phyloP scores from a whole-genome alignment of 2,113 vertebrate species.

The Romanogobio albipinnatus region DNA sequence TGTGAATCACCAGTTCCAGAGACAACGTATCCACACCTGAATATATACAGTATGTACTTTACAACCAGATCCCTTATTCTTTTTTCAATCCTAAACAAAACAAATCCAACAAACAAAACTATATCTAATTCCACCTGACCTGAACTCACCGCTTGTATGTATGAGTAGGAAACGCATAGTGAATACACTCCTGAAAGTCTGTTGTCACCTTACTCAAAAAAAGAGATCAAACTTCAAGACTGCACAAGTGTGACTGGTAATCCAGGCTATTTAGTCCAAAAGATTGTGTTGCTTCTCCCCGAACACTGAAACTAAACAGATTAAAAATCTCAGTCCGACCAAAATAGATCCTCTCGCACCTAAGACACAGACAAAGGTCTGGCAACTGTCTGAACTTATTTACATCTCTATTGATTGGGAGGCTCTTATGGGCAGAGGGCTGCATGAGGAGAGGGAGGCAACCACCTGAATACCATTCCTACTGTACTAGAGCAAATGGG shows the following conservation, averaged over 20 bases:
- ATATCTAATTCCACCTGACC: background rate
- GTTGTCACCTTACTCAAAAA: background rate
- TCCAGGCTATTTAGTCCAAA: constrained; percentile 35
- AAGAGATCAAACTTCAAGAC: constrained; percentile 5
- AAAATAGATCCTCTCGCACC: constrained; percentile 58
- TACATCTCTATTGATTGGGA: constrained; percentile 70
- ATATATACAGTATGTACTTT: constrained; percentile 69
- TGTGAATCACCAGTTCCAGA: no score
- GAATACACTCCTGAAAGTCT: background rate
- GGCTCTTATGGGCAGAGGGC: constrained; percentile 55
- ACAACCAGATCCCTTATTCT: background rate
- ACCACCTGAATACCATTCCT: constrained; percentile 59
- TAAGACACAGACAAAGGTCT: constrained; percentile 68
- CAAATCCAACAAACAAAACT: background rate
- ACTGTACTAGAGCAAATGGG: constrained; percentile 61
- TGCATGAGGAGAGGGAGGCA: constrained; percentile 34
- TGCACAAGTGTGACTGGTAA: constrained; percentile 23
- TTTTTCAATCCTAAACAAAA: background rate
- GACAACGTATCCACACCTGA: constrained; percentile 59
- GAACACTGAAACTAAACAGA: constrained; percentile 54
- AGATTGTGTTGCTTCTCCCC: constrained; percentile 40
- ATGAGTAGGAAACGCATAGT: background rate
- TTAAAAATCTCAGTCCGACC: constrained; percentile 49
- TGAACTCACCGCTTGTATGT: background rate
- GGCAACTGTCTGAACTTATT: constrained; percentile 72